Evolutionary conservation across 2,113 vertebrate genomes (phyloP), one percentile per base, ranked within the genome.

Genomic region (Corythornis madagascariensis): DNA sequence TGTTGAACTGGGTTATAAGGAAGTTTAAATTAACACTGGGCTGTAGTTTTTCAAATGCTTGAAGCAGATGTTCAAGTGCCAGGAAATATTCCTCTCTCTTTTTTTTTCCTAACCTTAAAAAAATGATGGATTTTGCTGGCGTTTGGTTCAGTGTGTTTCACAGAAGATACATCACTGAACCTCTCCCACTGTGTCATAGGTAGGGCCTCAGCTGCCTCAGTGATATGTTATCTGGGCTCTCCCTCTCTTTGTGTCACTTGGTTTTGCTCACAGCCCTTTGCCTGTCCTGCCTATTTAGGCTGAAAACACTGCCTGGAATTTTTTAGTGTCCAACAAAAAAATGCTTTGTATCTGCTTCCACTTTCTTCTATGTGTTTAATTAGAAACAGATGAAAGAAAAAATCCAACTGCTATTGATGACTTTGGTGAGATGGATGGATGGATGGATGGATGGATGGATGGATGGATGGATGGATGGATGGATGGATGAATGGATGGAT

Each of bases 11-110:
- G 87, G 89, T 95, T 93, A 84, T 96, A 96, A 97, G 97, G 96
- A 98, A 98, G 97, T 97, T 98, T 97, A 97, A 97, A 97, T 94
- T 97, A 97, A 90, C 96, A 93, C 89, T 69, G 94, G 93, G 91
- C 96, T 96, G 94, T 66, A 57, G 13, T 96, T 97, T 96, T 97
- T 97, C 97, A 97, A 98, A 97, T 66, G 94, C 86, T 96, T 83
- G 66, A 66, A 97, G 79, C 96, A 97, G 96, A 97, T 97, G 97
- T 95, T 96, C 95, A 91, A 86, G 72, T 96, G 96, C 87, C 96
- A 97, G 52, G 83, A 96, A 94, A 95, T 89, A 66, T 69, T 80
- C 47, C 45, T 66, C 83, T 53, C 31, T 79, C 0, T 31, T 11
- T 31, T 4, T 9, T 16, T 43, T 8, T 7, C 0, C 3, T 3